A percentile compares a stretch with the other conserved stretches of the same genome.
Conservation (phyloP, 2,797 vertebrate species). For the Darevskia mixta region DNA sequence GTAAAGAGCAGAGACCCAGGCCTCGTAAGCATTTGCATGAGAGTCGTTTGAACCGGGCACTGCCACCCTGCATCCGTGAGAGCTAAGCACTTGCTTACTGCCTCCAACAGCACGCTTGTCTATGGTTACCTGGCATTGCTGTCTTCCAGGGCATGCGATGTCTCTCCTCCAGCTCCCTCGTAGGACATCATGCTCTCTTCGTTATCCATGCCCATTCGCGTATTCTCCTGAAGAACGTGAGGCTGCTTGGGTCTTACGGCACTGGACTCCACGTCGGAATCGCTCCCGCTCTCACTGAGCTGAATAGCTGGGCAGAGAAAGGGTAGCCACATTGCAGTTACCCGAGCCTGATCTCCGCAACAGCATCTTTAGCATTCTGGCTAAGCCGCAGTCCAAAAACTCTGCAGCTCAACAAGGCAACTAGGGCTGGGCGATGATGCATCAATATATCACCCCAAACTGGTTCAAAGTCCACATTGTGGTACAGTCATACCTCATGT, state of each 20-base stretch:
- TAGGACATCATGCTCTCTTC: constrained; percentile 99
- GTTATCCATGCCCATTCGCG: constrained; percentile 91
- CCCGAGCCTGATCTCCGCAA: not conserved
- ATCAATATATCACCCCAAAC: too few relatives aligned
- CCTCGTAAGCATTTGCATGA: too few relatives aligned
- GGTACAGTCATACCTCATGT: too few relatives aligned
- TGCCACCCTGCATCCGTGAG: not conserved
- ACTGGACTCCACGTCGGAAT: constrained; percentile 89
- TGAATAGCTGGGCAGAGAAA: constrained; percentile 87
- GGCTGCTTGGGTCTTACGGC: constrained; percentile 85
- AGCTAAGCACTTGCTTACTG: too few relatives aligned
- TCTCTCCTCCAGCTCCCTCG: constrained; percentile 86
- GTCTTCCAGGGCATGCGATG: constrained; percentile 91
- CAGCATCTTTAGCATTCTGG: too few relatives aligned
- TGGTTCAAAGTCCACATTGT: too few relatives aligned
- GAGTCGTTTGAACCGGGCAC: too few relatives aligned
- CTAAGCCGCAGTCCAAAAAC: too few relatives aligned
- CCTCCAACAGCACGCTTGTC: not conserved
- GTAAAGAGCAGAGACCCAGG: too few relatives aligned
- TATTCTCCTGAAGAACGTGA: constrained; percentile 89
- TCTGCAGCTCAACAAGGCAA: too few relatives aligned
- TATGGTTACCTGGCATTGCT: constrained; percentile 92
- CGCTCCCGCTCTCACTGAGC: constrained; percentile 96
- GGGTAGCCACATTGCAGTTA: not conserved
- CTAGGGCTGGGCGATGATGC: too few relatives aligned